Evolutionary conservation across 1,140 invertebrate species (phyloP), one percentile per base, ranked within the genome.

Genomic region (Drosophila dunni): DNA sequence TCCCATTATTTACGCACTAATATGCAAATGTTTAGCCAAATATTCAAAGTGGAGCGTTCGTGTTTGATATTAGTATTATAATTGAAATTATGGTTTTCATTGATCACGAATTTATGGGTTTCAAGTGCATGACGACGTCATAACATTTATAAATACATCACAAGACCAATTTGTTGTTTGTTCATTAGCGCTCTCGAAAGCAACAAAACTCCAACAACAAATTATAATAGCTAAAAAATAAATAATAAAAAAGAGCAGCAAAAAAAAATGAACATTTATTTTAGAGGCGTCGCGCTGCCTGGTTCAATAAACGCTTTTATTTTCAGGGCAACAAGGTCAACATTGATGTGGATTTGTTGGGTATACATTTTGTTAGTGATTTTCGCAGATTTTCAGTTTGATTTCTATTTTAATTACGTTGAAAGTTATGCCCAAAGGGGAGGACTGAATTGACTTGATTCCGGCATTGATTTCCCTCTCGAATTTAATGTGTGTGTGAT

Each of bases 271-370:
- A 56, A 13, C 33, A 34, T 56, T 56, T 40, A 20, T 56, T 67
- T 60, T 51, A 29, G 20, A 57, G 51, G 33, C 60, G 13, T 51
- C 36, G 17, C 62, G 15, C 62, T 79, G 53, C 58, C 62, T 69
- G 83, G 83, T 86, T 86, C 82, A 86, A 88, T 83, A 86, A 86
- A 86, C 82, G 79, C 78, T 48, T 34, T 61, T 50, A 44, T 34
- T 61, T 50, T 51, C 33, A 54, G 62, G 69, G 70, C 68, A 75
- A 42, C 82, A 86, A 88, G 82, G 82, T 86, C 76, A 74, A 50
- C 40, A 65, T 56, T 70, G 56, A 78, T 83, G 66, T 78, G 63
- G 1, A 5, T 1, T 60, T 64, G 72, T 57, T 63, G 46, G 61
- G 36, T 63, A 60, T 54, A 63, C 46, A 56, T 48, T 60, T 48